A percentile compares a stretch with the other conserved stretches of the same genome.
These are phyloP conservation scores for Tretioscincus oriximinensis DNA, from an alignment of 2,113 vertebrate genomes.

Conservation along the genomic window DNA sequence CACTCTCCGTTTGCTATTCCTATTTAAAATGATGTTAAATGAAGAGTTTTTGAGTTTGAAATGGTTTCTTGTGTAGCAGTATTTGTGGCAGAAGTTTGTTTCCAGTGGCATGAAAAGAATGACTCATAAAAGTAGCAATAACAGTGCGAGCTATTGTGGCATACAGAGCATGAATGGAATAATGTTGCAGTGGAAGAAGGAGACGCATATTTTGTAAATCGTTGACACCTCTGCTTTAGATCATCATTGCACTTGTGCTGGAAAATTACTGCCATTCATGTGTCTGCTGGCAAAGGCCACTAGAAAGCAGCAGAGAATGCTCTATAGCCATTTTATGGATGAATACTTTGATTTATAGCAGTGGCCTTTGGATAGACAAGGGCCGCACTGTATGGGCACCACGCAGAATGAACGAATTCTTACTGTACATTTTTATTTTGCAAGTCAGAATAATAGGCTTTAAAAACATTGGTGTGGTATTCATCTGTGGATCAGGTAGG, in stretches of 20 bases:
- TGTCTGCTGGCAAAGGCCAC: conserved; percentile 57
- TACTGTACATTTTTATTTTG: not conserved
- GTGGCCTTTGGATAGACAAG: not conserved
- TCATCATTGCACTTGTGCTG: not conserved
- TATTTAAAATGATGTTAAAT: too few species aligned
- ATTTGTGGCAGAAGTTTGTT: too few species aligned
- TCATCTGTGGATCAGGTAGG: not conserved
- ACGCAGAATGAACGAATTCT: not conserved
- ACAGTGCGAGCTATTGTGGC: not conserved
- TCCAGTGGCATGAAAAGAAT: too few species aligned
- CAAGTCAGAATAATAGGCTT: not conserved
- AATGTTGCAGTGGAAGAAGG: not conserved
- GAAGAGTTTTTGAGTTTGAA: too few species aligned
- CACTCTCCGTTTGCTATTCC: too few species aligned
- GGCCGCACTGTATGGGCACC: not conserved
- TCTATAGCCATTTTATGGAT: conserved; percentile 4
- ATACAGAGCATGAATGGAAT: not conserved
- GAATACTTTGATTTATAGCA: not conserved
- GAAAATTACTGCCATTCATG: conserved; percentile 42
- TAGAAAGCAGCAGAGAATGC: conserved; percentile 45
- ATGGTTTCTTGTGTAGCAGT: too few species aligned
- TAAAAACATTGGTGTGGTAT: not conserved
- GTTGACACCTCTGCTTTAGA: not conserved
- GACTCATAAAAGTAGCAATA: too few species aligned
- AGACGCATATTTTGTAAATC: not conserved